Evolutionary conservation across 2,888 invertebrate species (phyloP), one percentile per base, ranked within the genome.

Genomic region (Dryobota labecula): DNA sequence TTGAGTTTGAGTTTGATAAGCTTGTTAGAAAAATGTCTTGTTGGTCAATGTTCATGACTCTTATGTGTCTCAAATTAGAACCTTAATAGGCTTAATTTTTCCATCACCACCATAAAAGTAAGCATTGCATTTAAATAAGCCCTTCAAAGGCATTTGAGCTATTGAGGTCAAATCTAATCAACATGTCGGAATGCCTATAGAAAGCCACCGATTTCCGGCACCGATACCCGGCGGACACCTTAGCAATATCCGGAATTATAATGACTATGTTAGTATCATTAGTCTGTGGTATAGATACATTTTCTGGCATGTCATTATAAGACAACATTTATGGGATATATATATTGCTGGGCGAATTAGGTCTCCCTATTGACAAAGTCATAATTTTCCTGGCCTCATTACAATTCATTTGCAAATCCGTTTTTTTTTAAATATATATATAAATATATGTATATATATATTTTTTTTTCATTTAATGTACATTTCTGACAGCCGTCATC

Each of bases 171-270:
- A 74, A 72, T 78, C 72, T 71, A 67, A 75, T 72, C 36, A 73
- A 79, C 68, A 74, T 72, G 60, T 73, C 58, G 64, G 51, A 51
- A 56, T 20, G 56, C 20, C 56, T 24, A 61, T 70, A 74, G 63
- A 64, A 83, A 74, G 54, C 70, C 51, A 27, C 56, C 11, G 60
- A 65, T 76, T 73, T 84, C 79, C 84, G 79, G 71, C 70, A 56
- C 62, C 45, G 33, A 74, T 79, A 76, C 57, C 47, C 61, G 53
- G 41, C 69, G 58, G 70, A 71, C 68, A 79, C 71, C 75, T 61
- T 45, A 67, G 69, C 61, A 86, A 84, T 86, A 78, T 84, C 79
- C 84, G 86, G 77, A 73, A 71, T 84, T 69, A 80, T 84, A 83
- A 80, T 73, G 70, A 74, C 62, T 65, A 54, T 43, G 58, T 47